Base-by-base conservation (phyloP, 2,113 vertebrate species). In the Probosciger aterrimus region DNA sequence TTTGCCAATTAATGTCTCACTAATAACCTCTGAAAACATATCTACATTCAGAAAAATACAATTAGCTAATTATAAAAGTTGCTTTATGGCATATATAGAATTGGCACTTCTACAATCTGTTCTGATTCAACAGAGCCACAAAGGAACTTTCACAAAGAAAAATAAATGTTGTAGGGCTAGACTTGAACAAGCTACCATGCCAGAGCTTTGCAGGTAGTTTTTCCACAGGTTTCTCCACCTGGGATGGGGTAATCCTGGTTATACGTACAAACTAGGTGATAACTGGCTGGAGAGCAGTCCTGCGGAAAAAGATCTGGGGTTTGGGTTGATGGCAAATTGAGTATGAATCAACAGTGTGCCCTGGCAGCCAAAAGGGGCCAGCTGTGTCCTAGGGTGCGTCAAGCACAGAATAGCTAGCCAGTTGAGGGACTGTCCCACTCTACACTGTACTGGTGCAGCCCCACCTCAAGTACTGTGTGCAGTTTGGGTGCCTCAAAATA, bases 371-470 rank as follows among this genome's bases (percentile, higher is more conserved):
- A 23, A 53, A 81, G 13, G 9, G 16, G 16, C 31, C 79, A 62
- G 20, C 31, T 10, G 2, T 11, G 22, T 12, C 69, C 47, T 41
- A 70, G n/a, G 27, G 10, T 73, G n/a, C 43, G 39, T 20, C 50
- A 31, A 82, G 53, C 39, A 88, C 44, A 60, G 75, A 1, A 30
- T 0, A 43, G 28, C 5, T 11, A 65, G 33, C 39, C 8, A 2
- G 4, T 7, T 0, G 0, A 68, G 16, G 20, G 23, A 46, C 2
- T 50, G 64, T 19, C 39, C 18, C 1, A 4, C 46, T 31, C 41
- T 87, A 28, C 47, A 41, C 18, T 71, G 60, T 35, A 35, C 31
- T 39, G 18, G 3, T 24, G 27, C 13, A 9, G 68, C 30, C 59
- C 31, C 43, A 68, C 47, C n/a, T 84, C 0, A 0, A 88, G 53